A percentile compares a stretch with the other conserved stretches of the same genome.
Conservation (phyloP, 2,888 invertebrate species). For the Leistus spinibarbis region DNA sequence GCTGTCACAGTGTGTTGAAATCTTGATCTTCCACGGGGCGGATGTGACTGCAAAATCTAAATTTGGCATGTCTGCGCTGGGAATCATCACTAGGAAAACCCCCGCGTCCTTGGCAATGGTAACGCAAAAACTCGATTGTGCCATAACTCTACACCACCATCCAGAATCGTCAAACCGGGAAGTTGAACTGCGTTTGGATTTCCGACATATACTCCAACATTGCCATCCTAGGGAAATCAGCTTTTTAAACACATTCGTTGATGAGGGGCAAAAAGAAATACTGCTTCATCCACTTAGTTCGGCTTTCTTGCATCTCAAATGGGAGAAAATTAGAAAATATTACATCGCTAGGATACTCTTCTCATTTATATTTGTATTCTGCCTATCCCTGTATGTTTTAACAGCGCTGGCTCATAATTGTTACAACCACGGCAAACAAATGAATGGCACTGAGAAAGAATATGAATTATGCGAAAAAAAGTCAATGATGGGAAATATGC, state of each 20-base stretch:
- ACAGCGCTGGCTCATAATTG: conserved; percentile 85
- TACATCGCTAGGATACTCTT: conserved; percentile 80
- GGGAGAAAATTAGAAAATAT: conserved; percentile 89
- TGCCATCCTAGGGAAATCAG: conserved; percentile 85
- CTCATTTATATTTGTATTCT: conserved; percentile 79
- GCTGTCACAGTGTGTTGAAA: conserved; percentile 82
- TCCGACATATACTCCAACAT: conserved; percentile 80
- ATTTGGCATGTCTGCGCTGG: conserved; percentile 84
- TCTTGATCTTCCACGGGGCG: conserved; percentile 82
- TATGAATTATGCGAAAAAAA: conserved; percentile 79
- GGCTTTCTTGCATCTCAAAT: conserved; percentile 85
- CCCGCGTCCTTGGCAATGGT: conserved; percentile 85
- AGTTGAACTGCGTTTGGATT: conserved; percentile 81
- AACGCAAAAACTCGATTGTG: conserved; percentile 79
- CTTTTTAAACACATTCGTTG: conserved; percentile 84
- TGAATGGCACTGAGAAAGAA: conserved; percentile 61
- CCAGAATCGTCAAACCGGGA: conserved; percentile 79
- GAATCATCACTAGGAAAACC: conserved; percentile 84
- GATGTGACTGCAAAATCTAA: conserved; percentile 89
- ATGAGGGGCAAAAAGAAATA: conserved; percentile 87
- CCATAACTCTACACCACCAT: conserved; percentile 77
- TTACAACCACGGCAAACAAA: conserved; percentile 80
- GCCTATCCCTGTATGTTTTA: conserved; percentile 80
- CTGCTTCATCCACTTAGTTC: conserved; percentile 86
- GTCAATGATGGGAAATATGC: conserved; percentile 75